Base-by-base conservation (phyloP, 2,797 vertebrate genomes). In the Amblyopsis hoosieri region DNA sequence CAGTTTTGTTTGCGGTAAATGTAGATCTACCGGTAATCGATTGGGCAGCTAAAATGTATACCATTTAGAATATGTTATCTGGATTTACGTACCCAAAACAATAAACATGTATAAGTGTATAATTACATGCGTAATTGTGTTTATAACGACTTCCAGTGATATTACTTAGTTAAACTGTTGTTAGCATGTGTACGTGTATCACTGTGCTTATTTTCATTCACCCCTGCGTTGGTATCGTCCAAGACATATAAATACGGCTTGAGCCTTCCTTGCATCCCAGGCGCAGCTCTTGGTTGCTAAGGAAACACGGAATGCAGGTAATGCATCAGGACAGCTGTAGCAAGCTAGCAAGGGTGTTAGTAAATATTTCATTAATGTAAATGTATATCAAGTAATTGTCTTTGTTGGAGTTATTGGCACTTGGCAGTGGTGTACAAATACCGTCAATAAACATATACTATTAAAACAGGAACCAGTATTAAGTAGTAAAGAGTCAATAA, bases 251-350 rank as follows among this genome's bases (percentile, higher is more conserved):
- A 83, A 89, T 87, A 70, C 59, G 29, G 59, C 3, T 62, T 61
- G 53, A 42, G 57, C 12, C 64, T 1, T 6, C 56, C 1, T 2
- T 7, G 12, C 2, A 15, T n/a, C 63, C 66, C 64, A 60, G 83
- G 37, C 23, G 82, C 80, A 62, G 89, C 85, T 80, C 53, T 80
- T 72, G 89, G 91, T 92, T 92, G 91, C 90, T 89, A 88, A 91
- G 91, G 90, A 91, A 90, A 84, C 80, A 6, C 66, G 12, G 69
- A 83, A 87, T 3, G 86, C 86, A 92, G 90, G 90, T 92, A 92
- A 90, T 74, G 58, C 86, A 86, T 85, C 81, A 86, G 77, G 72
- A 81, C 85, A 79, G 83, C 81, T 77, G 84, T 82, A 88, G 86
- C 82, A 78, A 62, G 85, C 72, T 89, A 88, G 79, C 85, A 49